Base-by-base conservation (phyloP, 1,140 invertebrate genomes). In the Hycleus cichorii region DNA sequence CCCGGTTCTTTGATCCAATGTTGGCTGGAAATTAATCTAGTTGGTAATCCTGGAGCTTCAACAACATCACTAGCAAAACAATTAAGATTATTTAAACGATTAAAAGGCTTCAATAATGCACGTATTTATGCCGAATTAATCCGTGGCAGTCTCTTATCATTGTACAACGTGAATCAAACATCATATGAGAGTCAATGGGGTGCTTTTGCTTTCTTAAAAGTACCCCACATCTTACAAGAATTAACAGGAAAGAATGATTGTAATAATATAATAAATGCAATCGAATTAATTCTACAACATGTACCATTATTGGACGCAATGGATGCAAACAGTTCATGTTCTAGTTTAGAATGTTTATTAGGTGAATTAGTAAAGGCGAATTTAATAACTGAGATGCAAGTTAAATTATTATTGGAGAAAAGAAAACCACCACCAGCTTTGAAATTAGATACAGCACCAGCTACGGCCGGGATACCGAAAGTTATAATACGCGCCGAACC, bases 141-240 rank as follows among this genome's bases (percentile, higher is more conserved):
- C 49, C 79, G 92, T 63, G 89, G 91, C 0, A 91, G 90, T 72
- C 84, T 95, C 42, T 85, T 96, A 60, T 91, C 89, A n/a, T 74
- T 97, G 1, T 84, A 90, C 65, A 87, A 92, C 73, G 85, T 84
- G 1, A 84, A 86, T 48, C 86, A 86, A 61, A 82, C 81, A 3
- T 76, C 81, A 10, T 79, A 81, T 51, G 91, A 94, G 65, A 85
- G 92, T 2, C 85, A 93, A 67, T 97, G 93, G 91, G 90, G 90
- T 18, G 91, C 92, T 12, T 95, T 96, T 70, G 91, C 88, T 8
- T 95, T 95, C 72, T 78, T 97, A 0, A 95, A 95, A 78, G 80
- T 96, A 51, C 90, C 90, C 3, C 81, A 88, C 66, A 84, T 91
- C 52, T 78, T 92, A 9, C 83, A 84, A 53, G 84, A 88, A 61